Evolutionary conservation across 2,888 invertebrate species (phyloP), one percentile per base, ranked within the genome.

Genomic region (Erpobdella octoculata): DNA sequence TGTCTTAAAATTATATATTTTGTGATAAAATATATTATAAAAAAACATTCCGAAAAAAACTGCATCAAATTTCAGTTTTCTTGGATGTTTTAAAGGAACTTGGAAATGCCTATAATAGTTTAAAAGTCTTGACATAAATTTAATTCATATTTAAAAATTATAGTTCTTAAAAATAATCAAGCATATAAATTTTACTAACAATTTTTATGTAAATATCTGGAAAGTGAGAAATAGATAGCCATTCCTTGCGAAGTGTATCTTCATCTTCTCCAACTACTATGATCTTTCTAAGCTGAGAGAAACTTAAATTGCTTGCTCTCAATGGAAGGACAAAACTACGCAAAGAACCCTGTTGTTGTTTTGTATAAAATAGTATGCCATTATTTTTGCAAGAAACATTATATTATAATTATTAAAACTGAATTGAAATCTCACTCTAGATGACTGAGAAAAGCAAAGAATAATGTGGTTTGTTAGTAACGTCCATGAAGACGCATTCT

Each of bases 251-350:
- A 1, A 69, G 35, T 18, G 33, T 25, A 12, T 48, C 58, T 33
- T 35, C 18, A 46, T 53, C 35, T 35, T 48, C 46, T n/a, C 33
- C 69, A 33, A 69, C 9, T 15, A 69, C 58, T 8, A 69, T 58
- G 31, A 69, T 33, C 1, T 33, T 69, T 31, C 21, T 53, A 1
- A 69, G n/a, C 31, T 53, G 35, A 4, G 69, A 69, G 21, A 18
- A 35, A 15, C n/a, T 31, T n/a, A 69, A 58, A 28, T 21, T 33
- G 4, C 48, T 48, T 9, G 58, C 18, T 48, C 69, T 38, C 46
- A 69, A 58, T 6, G 69, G 69, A 9, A 69, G 36, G 8, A 69
- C 33, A 35, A 69, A 69, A 48, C 36, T 48, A n/a, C 69, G 53
- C 21, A 69, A 28, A 35, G 69, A 69, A 25, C 69, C 69, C 69